Evolutionary conservation across 2,113 vertebrate genomes (phyloP).

Genomic region (Craseonycteris thonglongyai): DNA sequence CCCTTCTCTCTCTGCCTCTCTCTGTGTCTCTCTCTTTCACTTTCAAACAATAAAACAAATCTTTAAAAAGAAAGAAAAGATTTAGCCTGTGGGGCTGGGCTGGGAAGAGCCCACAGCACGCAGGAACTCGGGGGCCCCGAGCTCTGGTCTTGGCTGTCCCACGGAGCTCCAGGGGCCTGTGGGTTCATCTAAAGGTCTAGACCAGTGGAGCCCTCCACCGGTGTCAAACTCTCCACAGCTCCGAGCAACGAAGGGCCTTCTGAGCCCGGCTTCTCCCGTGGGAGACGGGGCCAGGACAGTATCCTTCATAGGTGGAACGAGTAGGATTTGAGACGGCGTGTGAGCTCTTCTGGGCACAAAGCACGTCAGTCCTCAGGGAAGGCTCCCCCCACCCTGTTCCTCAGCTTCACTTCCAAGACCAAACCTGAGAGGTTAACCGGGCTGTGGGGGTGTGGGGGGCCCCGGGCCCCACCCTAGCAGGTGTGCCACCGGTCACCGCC

Average conservation of each 20-base stretch:
- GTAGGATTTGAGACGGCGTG: accelerated
- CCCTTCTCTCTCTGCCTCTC: too few relatives aligned
- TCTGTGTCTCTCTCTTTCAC: too few relatives aligned
- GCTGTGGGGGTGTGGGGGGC: accelerated
- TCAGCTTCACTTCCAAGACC: accelerated
- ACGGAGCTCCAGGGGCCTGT: accelerated
- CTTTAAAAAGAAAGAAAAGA: too few relatives aligned
- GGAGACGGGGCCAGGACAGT: neutral
- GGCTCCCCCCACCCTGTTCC: accelerated
- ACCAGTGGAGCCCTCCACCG: accelerated
- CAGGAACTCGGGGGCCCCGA: accelerated
- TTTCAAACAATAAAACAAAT: too few relatives aligned
- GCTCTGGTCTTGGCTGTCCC: neutral
- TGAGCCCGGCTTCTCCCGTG: neutral
- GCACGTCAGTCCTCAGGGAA: neutral
- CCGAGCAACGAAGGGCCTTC: too few relatives aligned
- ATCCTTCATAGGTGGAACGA: neutral
- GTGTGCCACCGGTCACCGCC: accelerated
- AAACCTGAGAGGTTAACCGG: neutral
- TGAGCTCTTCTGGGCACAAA: accelerated
- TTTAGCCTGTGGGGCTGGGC: too few relatives aligned
- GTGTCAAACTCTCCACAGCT: accelerated
- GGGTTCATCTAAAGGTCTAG: accelerated
- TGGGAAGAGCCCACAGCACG: accelerated
- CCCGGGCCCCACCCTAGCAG: too few relatives aligned